Percentiles rank a stretch among this genome's conserved stretches.
phyloP scores from a whole-genome alignment of 2,888 invertebrate species.

The Frankliniella fusca region DNA sequence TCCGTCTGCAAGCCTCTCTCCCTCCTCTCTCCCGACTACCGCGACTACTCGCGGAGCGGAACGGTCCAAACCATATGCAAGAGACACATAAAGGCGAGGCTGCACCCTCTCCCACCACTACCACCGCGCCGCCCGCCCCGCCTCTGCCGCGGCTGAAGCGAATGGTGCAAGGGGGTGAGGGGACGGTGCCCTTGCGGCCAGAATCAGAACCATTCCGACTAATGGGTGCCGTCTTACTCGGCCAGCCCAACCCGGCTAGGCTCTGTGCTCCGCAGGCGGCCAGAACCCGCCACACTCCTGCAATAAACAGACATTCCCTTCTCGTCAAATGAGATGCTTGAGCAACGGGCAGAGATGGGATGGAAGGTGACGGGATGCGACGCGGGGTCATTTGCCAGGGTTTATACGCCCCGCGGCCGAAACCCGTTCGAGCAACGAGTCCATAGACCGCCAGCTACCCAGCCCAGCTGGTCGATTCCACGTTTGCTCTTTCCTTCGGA shows the following conservation, averaged over 20 bases:
- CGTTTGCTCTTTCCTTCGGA: too few relatives aligned
- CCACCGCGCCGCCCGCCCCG: too few relatives aligned
- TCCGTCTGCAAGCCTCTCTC: background rate
- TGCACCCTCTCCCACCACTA: too few relatives aligned
- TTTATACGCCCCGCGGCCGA: background rate
- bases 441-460: background rate
- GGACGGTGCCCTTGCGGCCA: slow-evolving; percentile 2
- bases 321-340: slow-evolving; percentile 19
- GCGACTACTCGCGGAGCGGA: background rate
- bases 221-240: background rate
- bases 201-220: slow-evolving; percentile 22
- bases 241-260: background rate
- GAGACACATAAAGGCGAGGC: background rate
- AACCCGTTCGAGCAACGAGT: background rate
- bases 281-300: background rate
- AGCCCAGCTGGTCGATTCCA: too few relatives aligned
- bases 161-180: background rate
- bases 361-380: background rate
- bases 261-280: background rate
- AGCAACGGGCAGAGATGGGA: background rate
- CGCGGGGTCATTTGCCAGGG: slow-evolving; percentile 12
- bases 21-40: background rate
- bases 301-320: slow-evolving; percentile 25
- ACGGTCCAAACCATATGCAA: background rate
- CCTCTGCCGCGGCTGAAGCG: background rate